These are phyloP conservation scores for Dolichallabes microphthalmus DNA, from an alignment of 2,113 vertebrate species.

Conservation along the genomic window DNA sequence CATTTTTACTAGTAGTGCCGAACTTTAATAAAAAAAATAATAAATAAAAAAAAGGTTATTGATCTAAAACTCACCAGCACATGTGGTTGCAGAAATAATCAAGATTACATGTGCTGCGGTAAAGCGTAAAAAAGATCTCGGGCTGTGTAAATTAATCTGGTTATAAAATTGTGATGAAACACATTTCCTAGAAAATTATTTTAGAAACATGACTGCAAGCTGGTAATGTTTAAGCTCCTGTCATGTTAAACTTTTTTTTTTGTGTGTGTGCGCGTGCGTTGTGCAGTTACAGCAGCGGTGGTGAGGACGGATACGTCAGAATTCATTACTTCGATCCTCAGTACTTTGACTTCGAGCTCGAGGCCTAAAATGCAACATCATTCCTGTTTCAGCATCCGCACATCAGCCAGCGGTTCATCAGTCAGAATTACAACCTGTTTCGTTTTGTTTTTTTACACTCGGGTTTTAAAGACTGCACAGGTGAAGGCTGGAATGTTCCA, in stretches of 20 bases:
- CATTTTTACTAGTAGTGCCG: no score
- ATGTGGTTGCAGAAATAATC: no score
- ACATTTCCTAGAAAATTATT: background rate
- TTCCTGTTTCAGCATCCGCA: conserved; percentile 10
- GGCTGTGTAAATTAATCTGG: no score
- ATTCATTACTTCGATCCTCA: conserved; percentile 97
- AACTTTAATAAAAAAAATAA: no score
- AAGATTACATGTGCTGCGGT: no score
- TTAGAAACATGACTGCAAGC: background rate
- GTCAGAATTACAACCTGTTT: background rate
- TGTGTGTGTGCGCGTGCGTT: conserved; percentile 26
- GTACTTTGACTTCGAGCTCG: conserved; percentile 98
- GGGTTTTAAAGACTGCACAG: conserved; percentile 10
- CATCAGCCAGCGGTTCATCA: background rate
- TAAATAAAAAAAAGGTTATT: no score
- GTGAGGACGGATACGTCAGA: conserved; percentile 93
- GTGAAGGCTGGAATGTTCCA: conserved; percentile 33
- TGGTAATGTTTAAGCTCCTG: background rate
- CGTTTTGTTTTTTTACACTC: conserved; percentile 33
- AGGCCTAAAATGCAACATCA: conserved; percentile 71
- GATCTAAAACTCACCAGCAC: no score
- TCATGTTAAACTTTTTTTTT: background rate
- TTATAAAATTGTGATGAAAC: no score
- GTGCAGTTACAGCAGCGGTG: conserved; percentile 92
- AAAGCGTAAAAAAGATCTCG: no score